phyloP scores from a whole-genome alignment of 1,140 invertebrate species.

The Fragariocoptes setiger region DNA sequence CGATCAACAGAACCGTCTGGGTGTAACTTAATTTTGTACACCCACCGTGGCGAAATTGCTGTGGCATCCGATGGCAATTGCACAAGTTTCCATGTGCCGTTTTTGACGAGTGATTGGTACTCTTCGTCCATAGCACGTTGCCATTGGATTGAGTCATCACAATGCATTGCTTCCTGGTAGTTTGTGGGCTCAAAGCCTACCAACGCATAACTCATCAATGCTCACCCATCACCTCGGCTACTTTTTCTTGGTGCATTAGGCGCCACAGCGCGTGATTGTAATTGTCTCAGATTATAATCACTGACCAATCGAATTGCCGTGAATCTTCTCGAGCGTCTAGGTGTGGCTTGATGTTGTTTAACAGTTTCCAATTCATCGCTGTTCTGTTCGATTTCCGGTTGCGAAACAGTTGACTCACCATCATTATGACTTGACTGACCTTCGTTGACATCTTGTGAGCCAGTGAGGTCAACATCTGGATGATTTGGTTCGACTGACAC shows the following conservation, averaged over 20 bases:
- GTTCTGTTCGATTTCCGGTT: too few species aligned
- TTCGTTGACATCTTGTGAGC: too few species aligned
- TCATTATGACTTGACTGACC: too few species aligned
- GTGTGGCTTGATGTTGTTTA: too few species aligned
- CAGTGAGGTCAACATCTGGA: too few species aligned
- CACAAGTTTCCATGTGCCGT: slow-evolving; percentile 15
- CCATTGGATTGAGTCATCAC: slow-evolving; percentile 13
- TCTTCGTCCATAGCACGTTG: slow-evolving; percentile 16
- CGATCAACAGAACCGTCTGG: slow-evolving; percentile 12
- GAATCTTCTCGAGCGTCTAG: background rate
- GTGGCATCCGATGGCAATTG: slow-evolving; percentile 10
- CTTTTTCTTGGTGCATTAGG: background rate
- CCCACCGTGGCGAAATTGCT: slow-evolving; percentile 15
- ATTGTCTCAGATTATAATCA: background rate
- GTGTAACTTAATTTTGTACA: slow-evolving; percentile 17
- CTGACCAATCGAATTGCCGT: background rate
- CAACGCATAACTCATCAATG: too few species aligned
- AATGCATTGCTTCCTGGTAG: slow-evolving; percentile 13
- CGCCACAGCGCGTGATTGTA: background rate
- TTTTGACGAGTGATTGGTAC: slow-evolving; percentile 13
- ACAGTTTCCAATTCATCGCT: too few species aligned
- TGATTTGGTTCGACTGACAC: too few species aligned
- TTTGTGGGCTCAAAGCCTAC: slow-evolving; percentile 8
- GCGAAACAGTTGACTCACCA: too few species aligned
- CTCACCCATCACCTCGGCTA: too few species aligned